Percentiles rank a stretch among this genome's conserved stretches.
Evolutionary conservation across 2,888 invertebrate genomes (phyloP).

Genomic region (Protula sp.): DNA sequence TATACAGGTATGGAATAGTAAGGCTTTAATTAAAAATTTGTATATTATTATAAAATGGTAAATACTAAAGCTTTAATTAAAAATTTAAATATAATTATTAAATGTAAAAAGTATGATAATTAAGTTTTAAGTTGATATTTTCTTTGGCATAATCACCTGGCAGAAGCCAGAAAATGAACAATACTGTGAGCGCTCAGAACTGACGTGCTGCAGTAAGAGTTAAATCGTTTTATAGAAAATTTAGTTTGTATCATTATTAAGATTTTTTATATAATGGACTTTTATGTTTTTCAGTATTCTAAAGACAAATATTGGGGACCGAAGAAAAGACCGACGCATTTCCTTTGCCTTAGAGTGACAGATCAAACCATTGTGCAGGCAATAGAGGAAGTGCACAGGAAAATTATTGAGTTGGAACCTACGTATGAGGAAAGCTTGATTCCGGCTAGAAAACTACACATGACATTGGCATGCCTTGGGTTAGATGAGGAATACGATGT

Average conservation of each 20-base stretch:
- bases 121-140: too few relatives aligned
- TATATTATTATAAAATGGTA: too few relatives aligned
- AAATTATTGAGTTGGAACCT: slow-evolving; percentile 44
- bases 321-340: slow-evolving; percentile 50
- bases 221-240: too few relatives aligned
- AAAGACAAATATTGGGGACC: slow-evolving; percentile 30
- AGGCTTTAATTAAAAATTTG: too few relatives aligned
- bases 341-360: slow-evolving; percentile 50
- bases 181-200: background rate
- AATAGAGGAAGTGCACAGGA: slow-evolving; percentile 40
- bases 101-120: too few relatives aligned
- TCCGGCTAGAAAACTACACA: slow-evolving; percentile 43
- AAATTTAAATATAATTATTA: too few relatives aligned
- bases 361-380: slow-evolving; percentile 33
- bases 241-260: too few relatives aligned
- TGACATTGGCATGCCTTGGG: slow-evolving; percentile 52
- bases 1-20: too few relatives aligned
- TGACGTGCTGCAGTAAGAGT: slow-evolving; percentile 11
- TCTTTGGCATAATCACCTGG: too few relatives aligned
- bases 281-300: background rate
- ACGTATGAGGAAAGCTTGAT: slow-evolving; percentile 44
- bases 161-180: too few relatives aligned
- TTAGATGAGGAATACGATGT: slow-evolving; percentile 44
- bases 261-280: too few relatives aligned
- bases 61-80: too few relatives aligned